These are phyloP conservation scores for Acanthiza pusilla DNA, from an alignment of 2,797 vertebrate species.

Conservation along the genomic window DNA sequence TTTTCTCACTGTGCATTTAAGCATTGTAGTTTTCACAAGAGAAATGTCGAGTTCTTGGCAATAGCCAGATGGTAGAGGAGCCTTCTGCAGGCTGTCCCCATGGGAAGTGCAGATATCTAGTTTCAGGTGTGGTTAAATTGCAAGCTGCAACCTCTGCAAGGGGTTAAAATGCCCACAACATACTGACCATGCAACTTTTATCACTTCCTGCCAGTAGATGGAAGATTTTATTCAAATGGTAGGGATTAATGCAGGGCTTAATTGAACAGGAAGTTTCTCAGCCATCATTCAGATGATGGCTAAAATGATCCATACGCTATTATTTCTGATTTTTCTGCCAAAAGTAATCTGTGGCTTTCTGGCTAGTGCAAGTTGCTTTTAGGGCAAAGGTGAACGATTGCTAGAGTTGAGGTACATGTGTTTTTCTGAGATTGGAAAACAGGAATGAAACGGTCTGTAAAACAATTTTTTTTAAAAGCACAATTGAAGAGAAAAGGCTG, in stretches of 20 bases:
- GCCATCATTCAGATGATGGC: background rate
- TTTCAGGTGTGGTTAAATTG: constrained; percentile 39
- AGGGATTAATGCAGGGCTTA: constrained; percentile 66
- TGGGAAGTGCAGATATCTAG: background rate
- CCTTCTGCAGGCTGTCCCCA: background rate
- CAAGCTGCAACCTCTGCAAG: background rate
- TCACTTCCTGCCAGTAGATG: constrained; percentile 50
- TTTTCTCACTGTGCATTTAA: background rate
- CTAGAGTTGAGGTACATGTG: rapidly evolving
- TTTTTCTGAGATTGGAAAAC: background rate
- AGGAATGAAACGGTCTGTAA: background rate
- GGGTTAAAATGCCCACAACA: constrained; percentile 25
- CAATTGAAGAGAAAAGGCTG: background rate
- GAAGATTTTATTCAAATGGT: constrained; percentile 43
- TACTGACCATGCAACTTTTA: constrained; percentile 25
- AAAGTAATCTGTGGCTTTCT: background rate
- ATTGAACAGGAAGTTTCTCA: constrained; percentile 71
- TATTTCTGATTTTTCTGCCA: constrained; percentile 6
- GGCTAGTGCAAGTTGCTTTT: background rate
- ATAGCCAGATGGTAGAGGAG: background rate
- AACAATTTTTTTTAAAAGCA: background rate
- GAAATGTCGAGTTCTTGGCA: background rate
- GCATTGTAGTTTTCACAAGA: background rate
- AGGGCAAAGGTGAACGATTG: background rate
- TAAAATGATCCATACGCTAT: background rate